Conservation (phyloP, 2,888 invertebrate species). For the Ectobius pallidus region DNA sequence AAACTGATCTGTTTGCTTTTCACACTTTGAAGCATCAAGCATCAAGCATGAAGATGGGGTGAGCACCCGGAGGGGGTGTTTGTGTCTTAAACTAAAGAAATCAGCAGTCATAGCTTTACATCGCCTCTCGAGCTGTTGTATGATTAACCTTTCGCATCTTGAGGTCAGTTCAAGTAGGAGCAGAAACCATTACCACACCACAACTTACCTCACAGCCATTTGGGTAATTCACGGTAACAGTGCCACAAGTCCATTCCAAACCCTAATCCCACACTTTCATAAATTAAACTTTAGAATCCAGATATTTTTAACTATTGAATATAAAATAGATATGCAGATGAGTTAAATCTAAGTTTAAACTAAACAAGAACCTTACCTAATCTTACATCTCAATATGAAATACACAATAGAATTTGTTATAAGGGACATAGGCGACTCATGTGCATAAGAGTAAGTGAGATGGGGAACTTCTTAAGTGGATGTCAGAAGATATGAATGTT, state of each 20-base stretch:
- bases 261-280: no score
- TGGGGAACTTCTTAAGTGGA: conserved; percentile 25
- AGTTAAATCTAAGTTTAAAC: no score
- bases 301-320: no score
- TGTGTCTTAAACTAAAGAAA: not conserved
- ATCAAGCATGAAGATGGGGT: not conserved
- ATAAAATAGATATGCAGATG: no score
- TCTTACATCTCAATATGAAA: not conserved
- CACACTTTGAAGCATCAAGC: not conserved
- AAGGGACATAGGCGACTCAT: not conserved
- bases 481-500: conserved; percentile 31
- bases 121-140: conserved; percentile 10
- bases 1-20: conserved; percentile 12
- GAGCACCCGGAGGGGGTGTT: not conserved
- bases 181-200: conserved; percentile 10
- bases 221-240: not conserved
- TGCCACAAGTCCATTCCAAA: not conserved
- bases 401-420: not conserved
- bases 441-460: not conserved
- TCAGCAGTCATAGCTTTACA: conserved; percentile 1
- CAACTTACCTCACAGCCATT: conserved; percentile 13
- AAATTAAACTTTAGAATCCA: no score
- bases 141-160: conserved; percentile 37
- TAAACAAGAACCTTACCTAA: no score
- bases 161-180: conserved; percentile 29